These are phyloP conservation scores for Microplitis manilae DNA, from an alignment of 2,888 invertebrate species.

Conservation along the genomic window DNA sequence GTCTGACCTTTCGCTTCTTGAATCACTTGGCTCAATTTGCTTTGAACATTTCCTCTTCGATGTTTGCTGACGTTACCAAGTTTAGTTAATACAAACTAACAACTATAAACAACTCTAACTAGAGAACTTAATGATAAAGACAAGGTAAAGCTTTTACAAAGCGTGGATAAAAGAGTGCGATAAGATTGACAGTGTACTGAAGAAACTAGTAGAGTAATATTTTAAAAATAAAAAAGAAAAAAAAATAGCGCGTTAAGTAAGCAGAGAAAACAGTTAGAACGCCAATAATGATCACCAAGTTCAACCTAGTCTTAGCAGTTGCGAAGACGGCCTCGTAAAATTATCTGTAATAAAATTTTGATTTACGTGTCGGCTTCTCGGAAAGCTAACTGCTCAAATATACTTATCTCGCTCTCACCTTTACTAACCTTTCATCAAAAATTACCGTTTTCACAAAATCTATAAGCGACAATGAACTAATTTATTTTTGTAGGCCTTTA, in stretches of 20 bases:
- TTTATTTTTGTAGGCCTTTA: background rate
- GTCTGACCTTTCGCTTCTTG: conserved; percentile 37
- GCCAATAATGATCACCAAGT: conserved; percentile 58
- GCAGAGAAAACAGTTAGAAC: conserved; percentile 9
- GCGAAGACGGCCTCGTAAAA: conserved; percentile 63
- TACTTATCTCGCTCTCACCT: conserved; percentile 32
- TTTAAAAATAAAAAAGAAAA: background rate
- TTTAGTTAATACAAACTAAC: conserved; percentile 9
- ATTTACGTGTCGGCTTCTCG: conserved; percentile 64
- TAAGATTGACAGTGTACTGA: background rate
- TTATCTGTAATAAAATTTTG: conserved; percentile 69
- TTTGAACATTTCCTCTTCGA: conserved; percentile 35
- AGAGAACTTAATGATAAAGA: conserved; percentile 4
- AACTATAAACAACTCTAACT: conserved; percentile 26
- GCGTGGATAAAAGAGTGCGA: conserved; percentile 5
- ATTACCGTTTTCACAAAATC: conserved; percentile 47
- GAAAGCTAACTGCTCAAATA: conserved; percentile 63
- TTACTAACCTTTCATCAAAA: conserved; percentile 53
- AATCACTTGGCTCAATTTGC: conserved; percentile 36
- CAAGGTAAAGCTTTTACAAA: background rate
- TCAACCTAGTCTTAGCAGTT: conserved; percentile 57
- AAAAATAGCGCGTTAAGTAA: conserved; percentile 9
- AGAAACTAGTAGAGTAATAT: background rate
- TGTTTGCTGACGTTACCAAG: conserved; percentile 21
- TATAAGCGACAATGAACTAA: conserved; percentile 7